These are phyloP conservation scores for Imbricaverruca yamaguchii DNA, from an alignment of 2,888 invertebrate species.

Conservation along the genomic window DNA sequence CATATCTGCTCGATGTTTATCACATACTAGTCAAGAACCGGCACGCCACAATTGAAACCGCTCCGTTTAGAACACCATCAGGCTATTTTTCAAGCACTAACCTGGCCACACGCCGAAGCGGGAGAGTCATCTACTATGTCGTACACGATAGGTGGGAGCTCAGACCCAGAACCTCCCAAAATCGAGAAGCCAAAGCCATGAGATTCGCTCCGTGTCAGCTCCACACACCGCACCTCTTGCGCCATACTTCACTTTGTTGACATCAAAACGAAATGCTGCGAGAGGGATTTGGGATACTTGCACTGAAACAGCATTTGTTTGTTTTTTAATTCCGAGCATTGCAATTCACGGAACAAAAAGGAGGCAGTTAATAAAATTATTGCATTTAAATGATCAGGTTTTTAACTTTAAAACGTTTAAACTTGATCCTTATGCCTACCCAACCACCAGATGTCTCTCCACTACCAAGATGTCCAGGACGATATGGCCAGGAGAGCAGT, in stretches of 20 bases:
- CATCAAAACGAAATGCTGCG: background rate
- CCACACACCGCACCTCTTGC: slow-evolving; percentile 32
- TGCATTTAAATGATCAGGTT: no score
- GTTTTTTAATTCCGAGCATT: no score
- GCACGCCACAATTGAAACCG: background rate
- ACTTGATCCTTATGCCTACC: no score
- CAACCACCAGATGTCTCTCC: no score
- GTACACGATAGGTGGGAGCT: slow-evolving; percentile 82
- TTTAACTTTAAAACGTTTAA: no score
- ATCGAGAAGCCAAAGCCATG: slow-evolving; percentile 80
- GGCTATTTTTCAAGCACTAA: slow-evolving; percentile 44
- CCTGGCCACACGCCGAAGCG: slow-evolving; percentile 82
- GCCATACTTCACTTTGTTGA: background rate
- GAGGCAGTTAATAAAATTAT: no score
- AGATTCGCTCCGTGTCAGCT: slow-evolving; percentile 36
- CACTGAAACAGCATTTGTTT: no score
- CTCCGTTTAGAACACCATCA: background rate
- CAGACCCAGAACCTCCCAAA: slow-evolving; percentile 71
- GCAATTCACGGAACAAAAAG: no score
- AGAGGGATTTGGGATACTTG: no score
- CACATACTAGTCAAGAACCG: background rate
- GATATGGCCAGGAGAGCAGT: no score
- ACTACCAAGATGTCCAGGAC: no score
- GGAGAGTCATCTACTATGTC: slow-evolving; percentile 89
- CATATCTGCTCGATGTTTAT: no score